Percentiles rank a stretch among this genome's conserved stretches.
Conservation (phyloP, 2,113 vertebrate species). For the Myiopsitta monachus region DNA sequence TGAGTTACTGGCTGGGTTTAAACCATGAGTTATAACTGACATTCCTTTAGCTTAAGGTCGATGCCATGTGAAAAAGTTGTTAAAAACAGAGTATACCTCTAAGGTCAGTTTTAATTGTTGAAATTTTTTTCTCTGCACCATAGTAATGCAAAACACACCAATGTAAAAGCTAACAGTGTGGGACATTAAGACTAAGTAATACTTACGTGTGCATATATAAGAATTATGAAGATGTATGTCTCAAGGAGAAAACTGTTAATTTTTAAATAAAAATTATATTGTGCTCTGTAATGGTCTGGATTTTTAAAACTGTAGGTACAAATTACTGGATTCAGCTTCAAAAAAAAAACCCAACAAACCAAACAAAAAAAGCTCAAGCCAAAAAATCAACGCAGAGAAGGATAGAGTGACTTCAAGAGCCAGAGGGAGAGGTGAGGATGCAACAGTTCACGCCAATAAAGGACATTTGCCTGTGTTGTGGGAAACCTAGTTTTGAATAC, state of each 20-base stretch:
- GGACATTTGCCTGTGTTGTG: neutral
- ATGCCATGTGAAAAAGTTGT: neutral
- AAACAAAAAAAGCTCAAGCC: too few species aligned
- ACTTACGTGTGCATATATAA: neutral
- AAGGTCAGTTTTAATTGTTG: neutral
- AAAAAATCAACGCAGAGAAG: neutral
- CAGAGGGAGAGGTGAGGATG: neutral
- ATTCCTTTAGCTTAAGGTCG: fast-evolving
- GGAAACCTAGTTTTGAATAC: neutral
- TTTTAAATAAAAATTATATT: neutral
- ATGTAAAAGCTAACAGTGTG: neutral
- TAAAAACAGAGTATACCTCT: fast-evolving
- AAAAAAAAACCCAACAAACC: too few species aligned
- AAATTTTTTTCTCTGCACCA: neutral
- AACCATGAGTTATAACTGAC: neutral
- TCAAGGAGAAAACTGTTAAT: neutral
- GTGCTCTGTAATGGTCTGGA: neutral
- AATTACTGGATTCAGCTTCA: neutral
- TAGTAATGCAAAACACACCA: neutral
- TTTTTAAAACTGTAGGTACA: neutral
- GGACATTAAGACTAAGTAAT: neutral
- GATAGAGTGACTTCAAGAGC: neutral
- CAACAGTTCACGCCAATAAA: neutral
- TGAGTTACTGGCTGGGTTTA: neutral
- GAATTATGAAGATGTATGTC: neutral